These are phyloP conservation scores for Dipus sagitta DNA, from an alignment of 2,797 vertebrate species.

Conservation along the genomic window DNA sequence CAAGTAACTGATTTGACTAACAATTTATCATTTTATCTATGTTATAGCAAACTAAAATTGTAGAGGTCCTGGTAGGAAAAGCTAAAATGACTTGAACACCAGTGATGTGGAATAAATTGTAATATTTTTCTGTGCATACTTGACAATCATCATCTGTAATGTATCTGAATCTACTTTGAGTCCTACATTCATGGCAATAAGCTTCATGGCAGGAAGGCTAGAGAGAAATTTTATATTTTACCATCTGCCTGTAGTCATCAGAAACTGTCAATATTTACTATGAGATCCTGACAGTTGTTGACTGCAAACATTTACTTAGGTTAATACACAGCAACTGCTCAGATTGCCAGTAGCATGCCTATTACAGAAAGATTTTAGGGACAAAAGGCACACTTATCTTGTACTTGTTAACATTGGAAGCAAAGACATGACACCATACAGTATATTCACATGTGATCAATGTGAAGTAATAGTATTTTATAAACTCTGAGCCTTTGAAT, in stretches of 20 bases:
- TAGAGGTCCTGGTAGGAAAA: neutral
- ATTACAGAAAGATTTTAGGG: neutral
- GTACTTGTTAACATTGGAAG: neutral
- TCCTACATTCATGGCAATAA: neutral
- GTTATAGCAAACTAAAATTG: neutral
- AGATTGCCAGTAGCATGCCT: neutral
- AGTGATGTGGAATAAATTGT: neutral
- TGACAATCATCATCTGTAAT: neutral
- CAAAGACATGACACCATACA: neutral
- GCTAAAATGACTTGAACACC: neutral
- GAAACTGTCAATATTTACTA: slow-evolving; percentile 1
- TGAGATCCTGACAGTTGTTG: slow-evolving; percentile 5
- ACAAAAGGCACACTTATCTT: neutral
- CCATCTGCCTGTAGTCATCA: neutral
- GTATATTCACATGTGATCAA: neutral
- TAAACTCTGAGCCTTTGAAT: slow-evolving; percentile 30
- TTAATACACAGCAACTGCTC: neutral
- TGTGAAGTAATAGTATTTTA: neutral
- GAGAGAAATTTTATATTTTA: neutral
- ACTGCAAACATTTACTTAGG: slow-evolving; percentile 33
- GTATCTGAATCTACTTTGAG: neutral
- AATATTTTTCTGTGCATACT: neutral
- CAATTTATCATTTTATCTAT: neutral
- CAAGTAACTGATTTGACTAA: neutral
- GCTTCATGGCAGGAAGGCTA: neutral